A percentile compares a stretch with the other conserved stretches of the same genome.
phyloP scores from a whole-genome alignment of 2,797 vertebrate species.

The Sebastes iracundus region DNA sequence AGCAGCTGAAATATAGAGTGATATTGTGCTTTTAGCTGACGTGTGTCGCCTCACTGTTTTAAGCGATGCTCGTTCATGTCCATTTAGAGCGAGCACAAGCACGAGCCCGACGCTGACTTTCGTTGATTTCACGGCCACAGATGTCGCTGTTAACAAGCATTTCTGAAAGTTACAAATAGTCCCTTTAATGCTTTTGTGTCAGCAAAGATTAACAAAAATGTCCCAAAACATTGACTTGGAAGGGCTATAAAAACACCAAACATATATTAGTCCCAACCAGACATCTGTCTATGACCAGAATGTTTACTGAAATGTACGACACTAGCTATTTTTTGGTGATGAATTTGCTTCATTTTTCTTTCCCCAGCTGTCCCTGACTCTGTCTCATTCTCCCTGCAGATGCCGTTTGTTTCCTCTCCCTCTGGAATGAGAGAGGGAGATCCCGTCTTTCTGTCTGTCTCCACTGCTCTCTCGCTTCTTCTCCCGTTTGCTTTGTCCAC shows the following conservation, averaged over 20 bases:
- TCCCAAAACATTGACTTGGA: neutral
- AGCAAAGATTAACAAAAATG: neutral
- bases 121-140: too few species aligned
- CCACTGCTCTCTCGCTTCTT: slow-evolving; percentile 41
- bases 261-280: neutral
- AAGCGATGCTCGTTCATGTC: too few species aligned
- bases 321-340: slow-evolving; percentile 18
- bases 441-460: slow-evolving; percentile 68
- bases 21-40: too few species aligned
- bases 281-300: neutral
- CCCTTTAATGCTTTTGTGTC: neutral
- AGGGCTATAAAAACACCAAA: neutral
- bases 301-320: neutral
- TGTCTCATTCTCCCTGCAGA: slow-evolving; percentile 73
- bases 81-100: too few species aligned
- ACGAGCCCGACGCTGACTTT: too few species aligned
- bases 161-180: too few species aligned
- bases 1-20: too few species aligned
- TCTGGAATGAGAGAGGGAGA: slow-evolving; percentile 66
- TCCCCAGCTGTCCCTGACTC: slow-evolving; percentile 30
- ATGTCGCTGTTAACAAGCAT: too few species aligned
- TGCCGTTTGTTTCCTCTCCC: slow-evolving; percentile 62
- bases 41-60: too few species aligned
- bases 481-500: slow-evolving; percentile 52
- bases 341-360: slow-evolving; percentile 12